Evolutionary conservation across 1,140 invertebrate genomes (phyloP).

Genomic region (Pseudomyrmex gracilis): DNA sequence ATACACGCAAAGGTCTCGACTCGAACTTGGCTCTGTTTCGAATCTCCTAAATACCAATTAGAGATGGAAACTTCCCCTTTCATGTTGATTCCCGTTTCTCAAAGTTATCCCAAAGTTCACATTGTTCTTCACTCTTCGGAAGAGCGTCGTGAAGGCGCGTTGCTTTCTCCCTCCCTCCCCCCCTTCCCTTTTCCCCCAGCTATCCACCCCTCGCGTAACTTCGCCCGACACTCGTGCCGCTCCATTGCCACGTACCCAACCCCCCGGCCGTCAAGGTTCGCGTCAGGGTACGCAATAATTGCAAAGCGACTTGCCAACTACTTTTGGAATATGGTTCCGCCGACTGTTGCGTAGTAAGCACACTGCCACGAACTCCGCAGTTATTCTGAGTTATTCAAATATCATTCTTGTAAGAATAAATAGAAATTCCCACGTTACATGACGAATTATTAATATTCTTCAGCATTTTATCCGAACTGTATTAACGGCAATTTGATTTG

Average conservation of each 20-base stretch:
- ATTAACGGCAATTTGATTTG: background rate
- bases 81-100: slow-evolving; percentile 82
- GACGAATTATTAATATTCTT: background rate
- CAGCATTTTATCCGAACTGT: background rate
- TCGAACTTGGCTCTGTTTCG: slow-evolving; percentile 79
- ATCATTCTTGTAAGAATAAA: background rate
- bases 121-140: slow-evolving; percentile 81
- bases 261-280: slow-evolving; percentile 68
- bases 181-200: slow-evolving; percentile 32
- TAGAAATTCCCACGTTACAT: too few relatives aligned
- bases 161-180: slow-evolving; percentile 54
- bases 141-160: slow-evolving; percentile 34
- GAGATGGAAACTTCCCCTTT: slow-evolving; percentile 84
- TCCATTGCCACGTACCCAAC: slow-evolving; percentile 36
- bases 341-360: slow-evolving; percentile 55
- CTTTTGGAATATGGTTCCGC: slow-evolving; percentile 81
- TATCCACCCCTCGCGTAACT: slow-evolving; percentile 7
- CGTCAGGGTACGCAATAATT: slow-evolving; percentile 80
- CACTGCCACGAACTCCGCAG: background rate
- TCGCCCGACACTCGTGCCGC: background rate
- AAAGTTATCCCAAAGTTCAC: slow-evolving; percentile 84
- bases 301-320: slow-evolving; percentile 74
- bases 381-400: slow-evolving; percentile 26
- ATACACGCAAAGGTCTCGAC: slow-evolving; percentile 53
- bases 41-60: slow-evolving; percentile 85